Percentiles rank a stretch among this genome's conserved stretches.
These are phyloP conservation scores for Manis javanica DNA, from an alignment of 2,797 vertebrate species.

Conservation along the genomic window DNA sequence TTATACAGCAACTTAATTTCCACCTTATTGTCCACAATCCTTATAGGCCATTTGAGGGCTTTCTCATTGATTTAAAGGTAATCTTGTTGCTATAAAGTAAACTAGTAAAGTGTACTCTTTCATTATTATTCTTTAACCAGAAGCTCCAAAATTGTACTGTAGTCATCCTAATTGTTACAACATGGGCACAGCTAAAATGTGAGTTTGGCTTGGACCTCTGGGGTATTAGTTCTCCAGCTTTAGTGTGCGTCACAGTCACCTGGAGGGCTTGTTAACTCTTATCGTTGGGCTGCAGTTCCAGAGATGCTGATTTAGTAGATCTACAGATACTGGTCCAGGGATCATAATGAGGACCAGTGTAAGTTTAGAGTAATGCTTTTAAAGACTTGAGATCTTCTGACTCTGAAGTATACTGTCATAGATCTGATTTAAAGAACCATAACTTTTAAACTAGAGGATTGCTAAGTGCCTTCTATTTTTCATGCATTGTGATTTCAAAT, in stretches of 20 bases:
- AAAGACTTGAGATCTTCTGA: slow-evolving; percentile 4
- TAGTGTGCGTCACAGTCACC: background rate
- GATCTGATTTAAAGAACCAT: slow-evolving; percentile 26
- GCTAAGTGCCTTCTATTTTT: slow-evolving; percentile 35
- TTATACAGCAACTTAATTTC: slow-evolving; percentile 98
- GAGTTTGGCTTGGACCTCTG: background rate
- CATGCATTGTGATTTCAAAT: background rate
- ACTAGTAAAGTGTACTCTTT: background rate
- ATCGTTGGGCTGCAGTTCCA: background rate
- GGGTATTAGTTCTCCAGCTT: background rate
- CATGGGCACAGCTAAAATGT: background rate
- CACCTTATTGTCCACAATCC: slow-evolving; percentile 98
- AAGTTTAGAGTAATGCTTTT: slow-evolving; percentile 13
- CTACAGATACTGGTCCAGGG: background rate
- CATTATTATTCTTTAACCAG: background rate
- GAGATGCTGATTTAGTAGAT: background rate
- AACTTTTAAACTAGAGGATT: slow-evolving; percentile 12
- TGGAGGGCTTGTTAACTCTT: background rate
- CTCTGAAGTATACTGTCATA: background rate
- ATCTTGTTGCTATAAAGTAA: slow-evolving; percentile 13
- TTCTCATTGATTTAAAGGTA: slow-evolving; percentile 98
- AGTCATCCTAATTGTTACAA: background rate
- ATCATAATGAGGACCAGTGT: background rate
- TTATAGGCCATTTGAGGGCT: slow-evolving; percentile 96
- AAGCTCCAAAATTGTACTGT: slow-evolving; percentile 18